phyloP scores from a whole-genome alignment of 2,888 invertebrate genomes.

The Thyatira batis region DNA sequence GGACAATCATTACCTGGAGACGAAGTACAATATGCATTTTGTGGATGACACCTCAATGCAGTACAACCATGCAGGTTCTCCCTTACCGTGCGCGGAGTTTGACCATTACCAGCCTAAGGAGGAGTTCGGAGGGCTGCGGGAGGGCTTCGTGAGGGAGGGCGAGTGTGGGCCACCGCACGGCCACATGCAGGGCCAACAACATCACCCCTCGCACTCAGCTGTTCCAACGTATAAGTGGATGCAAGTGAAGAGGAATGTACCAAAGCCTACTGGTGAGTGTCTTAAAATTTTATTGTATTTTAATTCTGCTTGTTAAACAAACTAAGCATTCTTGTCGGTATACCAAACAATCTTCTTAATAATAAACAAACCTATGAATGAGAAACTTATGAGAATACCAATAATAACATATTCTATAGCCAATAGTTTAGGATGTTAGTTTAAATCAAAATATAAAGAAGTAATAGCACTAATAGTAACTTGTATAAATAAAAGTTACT shows the following conservation, averaged over 20 bases:
- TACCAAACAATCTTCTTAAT: no score
- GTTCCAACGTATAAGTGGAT: slow-evolving; percentile 99
- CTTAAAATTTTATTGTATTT: background rate
- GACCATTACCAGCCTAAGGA: slow-evolving; percentile 85
- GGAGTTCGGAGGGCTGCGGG: slow-evolving; percentile 75
- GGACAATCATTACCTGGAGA: slow-evolving; percentile 76
- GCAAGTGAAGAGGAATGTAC: slow-evolving; percentile 98
- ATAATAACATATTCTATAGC: background rate
- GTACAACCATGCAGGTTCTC: slow-evolving; percentile 67
- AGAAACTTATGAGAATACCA: background rate
- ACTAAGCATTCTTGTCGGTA: background rate
- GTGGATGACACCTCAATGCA: slow-evolving; percentile 71
- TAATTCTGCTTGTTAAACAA: background rate
- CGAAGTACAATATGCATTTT: slow-evolving; percentile 80
- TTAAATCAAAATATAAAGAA: no score
- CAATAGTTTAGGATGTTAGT: no score
- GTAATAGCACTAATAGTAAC: no score
- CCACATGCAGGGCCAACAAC: slow-evolving; percentile 58
- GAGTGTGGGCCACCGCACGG: slow-evolving; percentile 61
- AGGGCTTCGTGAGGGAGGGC: slow-evolving; percentile 58
- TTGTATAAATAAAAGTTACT: no score
- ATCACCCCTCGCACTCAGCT: slow-evolving; percentile 81
- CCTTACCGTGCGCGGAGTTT: slow-evolving; percentile 82
- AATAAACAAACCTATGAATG: no score
- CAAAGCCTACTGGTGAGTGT: slow-evolving; percentile 93